Conservation (phyloP, 2,797 vertebrate genomes). For the Tenualosa ilisha region DNA sequence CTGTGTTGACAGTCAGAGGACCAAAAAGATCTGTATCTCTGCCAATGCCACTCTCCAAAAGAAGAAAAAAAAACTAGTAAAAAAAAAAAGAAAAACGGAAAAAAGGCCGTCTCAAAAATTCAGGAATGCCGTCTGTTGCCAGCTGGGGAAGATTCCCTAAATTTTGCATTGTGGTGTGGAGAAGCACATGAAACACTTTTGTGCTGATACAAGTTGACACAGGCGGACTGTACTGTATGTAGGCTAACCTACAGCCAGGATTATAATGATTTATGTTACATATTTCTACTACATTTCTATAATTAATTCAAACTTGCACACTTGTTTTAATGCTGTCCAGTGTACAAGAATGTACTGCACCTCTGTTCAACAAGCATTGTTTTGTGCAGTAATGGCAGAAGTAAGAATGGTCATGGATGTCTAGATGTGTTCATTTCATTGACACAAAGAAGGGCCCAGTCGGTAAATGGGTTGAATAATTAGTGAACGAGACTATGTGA, state of each 20-base stretch:
- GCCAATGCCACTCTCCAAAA: not conserved
- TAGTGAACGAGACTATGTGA: no score
- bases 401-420: no score
- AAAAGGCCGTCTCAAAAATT: not conserved
- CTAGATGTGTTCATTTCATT: no score
- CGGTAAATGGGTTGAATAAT: no score
- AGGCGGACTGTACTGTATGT: not conserved
- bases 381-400: no score
- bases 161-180: not conserved
- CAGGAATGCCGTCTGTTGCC: not conserved
- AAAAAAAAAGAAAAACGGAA: no score
- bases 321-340: not conserved
- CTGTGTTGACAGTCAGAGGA: not conserved
- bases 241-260: not conserved
- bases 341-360: not conserved
- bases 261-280: not conserved
- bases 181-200: not conserved
- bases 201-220: not conserved
- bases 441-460: no score
- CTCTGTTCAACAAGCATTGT: no score
- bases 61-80: not conserved
- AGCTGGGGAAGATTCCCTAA: not conserved
- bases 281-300: not conserved
- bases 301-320: not conserved
- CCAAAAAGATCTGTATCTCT: not conserved